These are phyloP conservation scores for Gephyroberyx darwinii DNA, from an alignment of 2,797 vertebrate genomes.

Conservation along the genomic window DNA sequence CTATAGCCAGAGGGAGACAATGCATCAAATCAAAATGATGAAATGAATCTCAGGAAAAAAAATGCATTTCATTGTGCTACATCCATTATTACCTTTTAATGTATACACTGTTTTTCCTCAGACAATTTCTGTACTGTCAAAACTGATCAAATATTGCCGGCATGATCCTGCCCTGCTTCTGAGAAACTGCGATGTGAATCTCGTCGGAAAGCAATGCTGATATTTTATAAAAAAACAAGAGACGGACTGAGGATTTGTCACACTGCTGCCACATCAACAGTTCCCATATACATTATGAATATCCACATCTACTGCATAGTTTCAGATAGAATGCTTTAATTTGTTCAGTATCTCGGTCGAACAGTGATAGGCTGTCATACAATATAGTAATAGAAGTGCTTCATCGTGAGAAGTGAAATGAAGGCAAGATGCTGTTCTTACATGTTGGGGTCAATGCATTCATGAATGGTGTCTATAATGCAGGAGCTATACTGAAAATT, in stretches of 20 bases:
- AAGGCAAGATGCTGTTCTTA: constrained; percentile 21
- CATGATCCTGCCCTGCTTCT: not conserved
- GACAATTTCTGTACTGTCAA: constrained; percentile 17
- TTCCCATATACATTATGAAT: not conserved
- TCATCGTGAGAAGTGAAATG: constrained; percentile 16
- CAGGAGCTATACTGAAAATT: constrained; percentile 6
- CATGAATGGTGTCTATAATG: constrained; percentile 41
- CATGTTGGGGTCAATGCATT: constrained; percentile 36
- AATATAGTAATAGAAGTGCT: constrained; percentile 17
- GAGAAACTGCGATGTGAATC: not conserved
- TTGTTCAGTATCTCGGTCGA: constrained; percentile 12
- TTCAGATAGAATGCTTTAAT: constrained; percentile 14
- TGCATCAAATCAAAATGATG: constrained; percentile 30
- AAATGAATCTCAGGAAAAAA: constrained; percentile 22
- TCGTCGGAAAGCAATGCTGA: constrained; percentile 24
- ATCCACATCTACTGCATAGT: not conserved
- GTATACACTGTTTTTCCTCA: constrained; percentile 9
- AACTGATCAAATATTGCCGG: constrained; percentile 6
- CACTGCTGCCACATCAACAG: constrained; percentile 12
- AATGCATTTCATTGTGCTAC: not conserved
- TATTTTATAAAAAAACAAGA: not conserved
- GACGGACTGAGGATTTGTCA: constrained; percentile 16
- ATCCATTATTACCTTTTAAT: constrained; percentile 11
- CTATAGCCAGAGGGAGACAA: constrained; percentile 26
- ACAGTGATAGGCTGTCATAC: constrained; percentile 5